These are phyloP conservation scores for Telmatherina bonti DNA, from an alignment of 2,797 vertebrate species.

Conservation along the genomic window DNA sequence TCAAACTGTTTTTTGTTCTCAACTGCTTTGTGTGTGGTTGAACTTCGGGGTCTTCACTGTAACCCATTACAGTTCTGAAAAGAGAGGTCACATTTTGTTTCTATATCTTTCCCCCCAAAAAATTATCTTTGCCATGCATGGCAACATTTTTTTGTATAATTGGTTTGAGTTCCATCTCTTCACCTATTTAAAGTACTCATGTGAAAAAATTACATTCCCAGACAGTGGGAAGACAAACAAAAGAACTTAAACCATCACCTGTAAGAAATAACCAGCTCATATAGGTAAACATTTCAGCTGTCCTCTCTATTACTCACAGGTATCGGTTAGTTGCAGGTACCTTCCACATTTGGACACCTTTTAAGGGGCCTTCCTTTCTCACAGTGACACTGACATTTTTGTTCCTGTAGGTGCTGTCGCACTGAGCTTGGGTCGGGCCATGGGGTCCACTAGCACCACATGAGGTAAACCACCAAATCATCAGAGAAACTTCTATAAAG, in stretches of 20 bases:
- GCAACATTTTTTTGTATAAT: background rate
- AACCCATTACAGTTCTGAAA: too few relatives aligned
- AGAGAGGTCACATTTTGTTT: too few relatives aligned
- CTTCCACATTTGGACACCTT: constrained; percentile 90
- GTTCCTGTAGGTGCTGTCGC: constrained; percentile 87
- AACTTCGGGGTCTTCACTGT: too few relatives aligned
- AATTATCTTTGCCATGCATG: too few relatives aligned
- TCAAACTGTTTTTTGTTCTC: too few relatives aligned
- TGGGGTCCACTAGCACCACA: constrained; percentile 89
- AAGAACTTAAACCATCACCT: background rate
- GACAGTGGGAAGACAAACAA: background rate
- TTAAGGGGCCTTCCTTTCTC: constrained; percentile 82
- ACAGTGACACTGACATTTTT: constrained; percentile 86
- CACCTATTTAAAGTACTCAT: background rate
- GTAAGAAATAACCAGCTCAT: background rate
- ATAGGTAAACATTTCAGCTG: background rate
- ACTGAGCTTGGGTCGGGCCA: constrained; percentile 92
- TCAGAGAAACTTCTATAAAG: constrained; percentile 79
- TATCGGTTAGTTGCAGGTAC: constrained; percentile 88
- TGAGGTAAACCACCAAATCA: constrained; percentile 88
- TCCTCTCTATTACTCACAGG: constrained; percentile 75
- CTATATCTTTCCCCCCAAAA: too few relatives aligned
- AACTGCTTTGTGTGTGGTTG: too few relatives aligned
- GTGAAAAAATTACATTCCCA: background rate
- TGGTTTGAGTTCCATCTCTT: background rate